Evolutionary conservation across 2,113 vertebrate genomes (phyloP).

Genomic region (Mormyrus iriodes): DNA sequence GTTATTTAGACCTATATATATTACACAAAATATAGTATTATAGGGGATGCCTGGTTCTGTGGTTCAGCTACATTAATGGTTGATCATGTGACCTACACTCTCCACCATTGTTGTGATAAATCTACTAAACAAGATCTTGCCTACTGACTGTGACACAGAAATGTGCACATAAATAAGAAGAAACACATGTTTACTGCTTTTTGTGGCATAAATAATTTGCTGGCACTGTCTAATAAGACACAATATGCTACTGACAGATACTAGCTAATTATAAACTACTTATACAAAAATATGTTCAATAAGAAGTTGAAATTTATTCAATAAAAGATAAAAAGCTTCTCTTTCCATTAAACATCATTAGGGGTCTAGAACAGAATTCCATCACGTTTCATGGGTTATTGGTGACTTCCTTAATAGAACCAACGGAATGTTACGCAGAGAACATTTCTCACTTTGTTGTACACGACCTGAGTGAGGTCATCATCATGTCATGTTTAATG

Average conservation of each 20-base stretch:
- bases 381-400: background rate
- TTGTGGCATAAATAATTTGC: background rate
- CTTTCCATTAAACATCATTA: background rate
- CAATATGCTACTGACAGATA: background rate
- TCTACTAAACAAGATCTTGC: background rate
- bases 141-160: background rate
- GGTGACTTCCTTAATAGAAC: background rate
- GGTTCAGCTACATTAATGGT: background rate
- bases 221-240: background rate
- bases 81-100: background rate
- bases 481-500: background rate
- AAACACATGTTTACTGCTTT: background rate
- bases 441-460: background rate
- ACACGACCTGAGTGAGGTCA: background rate
- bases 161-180: background rate
- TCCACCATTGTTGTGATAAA: background rate
- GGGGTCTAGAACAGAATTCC: background rate
- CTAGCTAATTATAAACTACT: background rate
- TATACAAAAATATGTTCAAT: background rate
- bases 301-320: background rate
- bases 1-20: background rate
- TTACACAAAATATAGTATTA: background rate
- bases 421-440: background rate
- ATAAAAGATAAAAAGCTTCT: background rate
- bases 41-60: background rate